Conservation (phyloP, 1,140 invertebrate genomes). For the Euura saliciscinereae region DNA sequence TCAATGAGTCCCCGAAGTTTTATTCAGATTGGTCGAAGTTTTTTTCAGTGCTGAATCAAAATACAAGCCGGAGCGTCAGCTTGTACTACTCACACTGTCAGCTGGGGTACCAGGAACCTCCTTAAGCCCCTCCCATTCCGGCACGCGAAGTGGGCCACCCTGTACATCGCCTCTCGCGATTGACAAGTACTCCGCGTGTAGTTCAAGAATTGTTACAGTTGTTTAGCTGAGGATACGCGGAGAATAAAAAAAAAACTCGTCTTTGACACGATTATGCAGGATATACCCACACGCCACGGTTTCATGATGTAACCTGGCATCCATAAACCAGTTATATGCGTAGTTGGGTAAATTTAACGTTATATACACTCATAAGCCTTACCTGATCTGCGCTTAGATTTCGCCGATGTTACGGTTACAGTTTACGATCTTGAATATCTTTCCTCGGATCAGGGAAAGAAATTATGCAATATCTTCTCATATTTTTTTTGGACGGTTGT, state of each 20-base stretch:
- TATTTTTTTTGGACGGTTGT: not conserved
- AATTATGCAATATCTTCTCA: not conserved
- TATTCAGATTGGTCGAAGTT: too few species aligned
- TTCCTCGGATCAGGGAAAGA: not conserved
- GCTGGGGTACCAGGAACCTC: too few species aligned
- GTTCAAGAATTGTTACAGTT: too few species aligned
- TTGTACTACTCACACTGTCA: too few species aligned
- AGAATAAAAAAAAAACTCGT: not conserved
- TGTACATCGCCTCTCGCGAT: too few species aligned
- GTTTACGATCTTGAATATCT: not conserved
- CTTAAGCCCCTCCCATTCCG: too few species aligned
- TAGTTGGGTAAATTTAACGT: not conserved
- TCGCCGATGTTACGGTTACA: not conserved
- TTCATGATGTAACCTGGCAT: not conserved
- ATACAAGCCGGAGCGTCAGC: too few species aligned
- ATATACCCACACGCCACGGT: not conserved
- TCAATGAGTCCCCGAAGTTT: too few species aligned
- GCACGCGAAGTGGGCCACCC: too few species aligned
- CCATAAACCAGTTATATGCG: not conserved
- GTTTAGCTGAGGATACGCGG: not conserved
- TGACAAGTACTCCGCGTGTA: too few species aligned
- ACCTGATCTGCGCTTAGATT: not conserved
- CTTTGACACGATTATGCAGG: not conserved
- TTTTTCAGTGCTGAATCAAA: too few species aligned
- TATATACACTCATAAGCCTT: not conserved